Evolutionary conservation across 1,140 invertebrate species (phyloP).

Genomic region (Nymphalis io): DNA sequence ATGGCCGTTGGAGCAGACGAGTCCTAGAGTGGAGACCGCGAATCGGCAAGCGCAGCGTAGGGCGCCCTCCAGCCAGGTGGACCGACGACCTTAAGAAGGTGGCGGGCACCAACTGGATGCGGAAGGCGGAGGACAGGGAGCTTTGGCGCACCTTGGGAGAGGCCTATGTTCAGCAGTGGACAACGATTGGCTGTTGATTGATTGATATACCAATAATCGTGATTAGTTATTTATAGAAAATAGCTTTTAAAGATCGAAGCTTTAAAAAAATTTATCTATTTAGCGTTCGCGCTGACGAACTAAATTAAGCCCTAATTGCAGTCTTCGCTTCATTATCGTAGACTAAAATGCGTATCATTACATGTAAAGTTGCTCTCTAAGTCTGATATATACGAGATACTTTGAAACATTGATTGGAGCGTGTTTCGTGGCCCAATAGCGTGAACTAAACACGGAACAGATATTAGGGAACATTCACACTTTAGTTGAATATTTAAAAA

Average conservation of each 20-base stretch:
- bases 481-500: neutral
- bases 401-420: constrained; percentile 40
- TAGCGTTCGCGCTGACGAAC: neutral
- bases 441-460: constrained; percentile 16
- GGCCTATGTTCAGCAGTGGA: no score
- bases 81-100: no score
- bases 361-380: constrained; percentile 10
- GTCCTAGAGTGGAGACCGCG: no score
- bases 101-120: no score
- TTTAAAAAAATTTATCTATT: neutral
- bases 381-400: constrained; percentile 19
- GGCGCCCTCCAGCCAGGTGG: no score
- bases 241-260: neutral
- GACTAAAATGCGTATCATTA: constrained; percentile 30
- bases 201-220: no score
- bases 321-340: constrained; percentile 39
- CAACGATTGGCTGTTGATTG: no score
- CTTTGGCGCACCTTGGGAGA: no score
- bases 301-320: constrained; percentile 28
- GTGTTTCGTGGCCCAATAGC: constrained; percentile 28
- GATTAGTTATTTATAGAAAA: no score
- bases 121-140: no score
- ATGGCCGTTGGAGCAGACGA: no score
- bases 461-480: constrained; percentile 18
- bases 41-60: no score